These are phyloP conservation scores for Rhamphomyia laevipes DNA, from an alignment of 2,888 invertebrate species.

Conservation along the genomic window DNA sequence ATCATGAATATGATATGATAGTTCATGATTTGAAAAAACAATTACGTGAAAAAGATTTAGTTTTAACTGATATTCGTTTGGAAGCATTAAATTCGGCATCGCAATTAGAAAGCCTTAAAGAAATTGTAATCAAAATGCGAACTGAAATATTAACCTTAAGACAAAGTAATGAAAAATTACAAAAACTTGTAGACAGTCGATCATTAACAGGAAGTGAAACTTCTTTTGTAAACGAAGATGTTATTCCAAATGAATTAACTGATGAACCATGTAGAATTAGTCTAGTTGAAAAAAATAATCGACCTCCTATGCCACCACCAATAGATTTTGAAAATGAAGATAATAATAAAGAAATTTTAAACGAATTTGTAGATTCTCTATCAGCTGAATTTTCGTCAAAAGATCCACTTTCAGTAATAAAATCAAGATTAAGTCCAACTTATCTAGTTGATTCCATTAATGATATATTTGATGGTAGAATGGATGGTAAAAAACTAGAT, in stretches of 20 bases:
- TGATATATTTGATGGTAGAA: constrained; percentile 44
- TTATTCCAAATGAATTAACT: constrained; percentile 36
- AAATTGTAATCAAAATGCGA: constrained; percentile 94
- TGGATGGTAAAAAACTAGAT: constrained; percentile 68
- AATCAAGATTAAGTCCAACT: constrained; percentile 26
- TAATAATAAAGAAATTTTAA: constrained; percentile 8
- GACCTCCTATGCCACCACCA: constrained; percentile 37
- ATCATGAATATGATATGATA: constrained; percentile 35
- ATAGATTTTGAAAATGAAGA: constrained; percentile 33
- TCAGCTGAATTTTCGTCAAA: constrained; percentile 33
- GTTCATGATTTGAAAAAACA: constrained; percentile 84
- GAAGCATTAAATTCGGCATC: constrained; percentile 96
- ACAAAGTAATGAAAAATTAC: constrained; percentile 91
- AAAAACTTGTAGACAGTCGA: constrained; percentile 65
- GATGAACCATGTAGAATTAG: constrained; percentile 48
- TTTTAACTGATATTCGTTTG: constrained; percentile 88
- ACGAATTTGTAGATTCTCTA: constrained; percentile 33
- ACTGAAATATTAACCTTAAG: constrained; percentile 90
- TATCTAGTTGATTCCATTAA: constrained; percentile 32
- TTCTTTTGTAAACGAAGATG: constrained; percentile 41
- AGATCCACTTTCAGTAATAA: constrained; percentile 30
- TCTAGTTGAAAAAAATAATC: constrained; percentile 42
- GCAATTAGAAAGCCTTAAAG: constrained; percentile 90
- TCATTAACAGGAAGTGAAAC: constrained; percentile 51
- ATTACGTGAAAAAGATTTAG: constrained; percentile 89